Conservation (phyloP, 1,140 invertebrate genomes). For the Onthophagus taurus region DNA sequence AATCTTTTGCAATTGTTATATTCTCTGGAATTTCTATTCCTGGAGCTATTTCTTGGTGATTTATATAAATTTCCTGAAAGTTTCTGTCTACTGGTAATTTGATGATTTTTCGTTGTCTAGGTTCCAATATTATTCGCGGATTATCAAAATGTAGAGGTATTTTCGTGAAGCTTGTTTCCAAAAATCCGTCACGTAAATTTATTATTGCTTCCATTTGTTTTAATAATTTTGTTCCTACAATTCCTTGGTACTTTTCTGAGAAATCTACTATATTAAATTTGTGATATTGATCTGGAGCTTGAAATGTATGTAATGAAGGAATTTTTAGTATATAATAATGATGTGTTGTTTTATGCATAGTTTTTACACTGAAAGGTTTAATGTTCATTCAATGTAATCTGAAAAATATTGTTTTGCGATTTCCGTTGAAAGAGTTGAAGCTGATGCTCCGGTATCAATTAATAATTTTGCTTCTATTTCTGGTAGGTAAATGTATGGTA, state of each 20-base stretch:
- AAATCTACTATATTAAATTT: slow-evolving; percentile 9
- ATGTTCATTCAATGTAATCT: background rate
- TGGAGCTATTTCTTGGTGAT: slow-evolving; percentile 5
- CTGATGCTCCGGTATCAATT: too few relatives aligned
- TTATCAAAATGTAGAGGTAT: background rate
- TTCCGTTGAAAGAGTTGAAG: slow-evolving; percentile 5
- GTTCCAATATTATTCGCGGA: background rate
- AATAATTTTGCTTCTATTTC: too few relatives aligned
- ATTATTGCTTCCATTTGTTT: slow-evolving; percentile 6
- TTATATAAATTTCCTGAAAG: background rate
- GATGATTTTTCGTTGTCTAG: slow-evolving; percentile 1
- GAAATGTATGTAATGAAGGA: background rate
- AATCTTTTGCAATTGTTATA: slow-evolving; percentile 1
- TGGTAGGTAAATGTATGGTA: too few relatives aligned
- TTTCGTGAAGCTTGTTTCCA: background rate
- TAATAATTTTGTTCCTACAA: slow-evolving; percentile 3
- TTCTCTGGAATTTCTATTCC: slow-evolving; percentile 2
- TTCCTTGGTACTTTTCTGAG: slow-evolving; percentile 5
- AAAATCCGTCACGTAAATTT: background rate
- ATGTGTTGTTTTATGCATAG: slow-evolving; percentile 4
- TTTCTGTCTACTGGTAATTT: slow-evolving; percentile 5
- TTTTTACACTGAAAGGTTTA: slow-evolving; percentile 7
- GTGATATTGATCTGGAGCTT: background rate
- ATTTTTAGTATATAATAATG: slow-evolving; percentile 8
- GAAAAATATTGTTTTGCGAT: background rate